Evolutionary conservation across 2,888 invertebrate species (phyloP).

Genomic region (Phyllotreta striolata): DNA sequence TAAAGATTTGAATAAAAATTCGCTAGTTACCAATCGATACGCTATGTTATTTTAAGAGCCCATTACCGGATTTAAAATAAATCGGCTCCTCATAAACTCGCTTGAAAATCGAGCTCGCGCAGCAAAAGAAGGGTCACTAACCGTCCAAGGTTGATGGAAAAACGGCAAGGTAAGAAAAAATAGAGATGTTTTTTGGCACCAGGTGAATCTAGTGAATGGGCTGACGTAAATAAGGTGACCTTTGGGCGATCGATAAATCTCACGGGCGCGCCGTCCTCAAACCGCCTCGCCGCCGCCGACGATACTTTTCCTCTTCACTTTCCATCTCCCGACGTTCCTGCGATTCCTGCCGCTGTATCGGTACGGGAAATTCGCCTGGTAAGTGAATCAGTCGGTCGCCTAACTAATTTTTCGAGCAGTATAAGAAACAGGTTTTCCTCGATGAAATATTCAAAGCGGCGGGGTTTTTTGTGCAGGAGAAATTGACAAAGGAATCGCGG

Average conservation of each 20-base stretch:
- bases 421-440: no score
- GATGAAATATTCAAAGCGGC: no score
- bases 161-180: constrained; percentile 30
- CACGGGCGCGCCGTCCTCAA: constrained; percentile 19
- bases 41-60: no score
- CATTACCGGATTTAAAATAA: constrained; percentile 10
- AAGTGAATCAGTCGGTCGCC: no score
- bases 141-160: constrained; percentile 14
- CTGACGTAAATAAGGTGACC: constrained; percentile 53
- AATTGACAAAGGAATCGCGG: no score
- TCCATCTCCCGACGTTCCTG: constrained; percentile 7
- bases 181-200: constrained; percentile 37
- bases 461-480: no score
- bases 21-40: constrained; percentile 12
- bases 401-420: no score
- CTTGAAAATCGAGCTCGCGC: not conserved
- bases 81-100: not conserved
- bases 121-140: constrained; percentile 24
- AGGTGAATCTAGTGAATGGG: constrained; percentile 49
- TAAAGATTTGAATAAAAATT: constrained; percentile 27
- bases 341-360: not conserved
- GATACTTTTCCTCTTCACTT: constrained; percentile 15
- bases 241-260: constrained; percentile 48
- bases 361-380: not conserved
- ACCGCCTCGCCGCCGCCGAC: constrained; percentile 46